Evolutionary conservation across 2,888 invertebrate genomes (phyloP), one percentile per base, ranked within the genome.

Genomic region (Limenitis camilla): DNA sequence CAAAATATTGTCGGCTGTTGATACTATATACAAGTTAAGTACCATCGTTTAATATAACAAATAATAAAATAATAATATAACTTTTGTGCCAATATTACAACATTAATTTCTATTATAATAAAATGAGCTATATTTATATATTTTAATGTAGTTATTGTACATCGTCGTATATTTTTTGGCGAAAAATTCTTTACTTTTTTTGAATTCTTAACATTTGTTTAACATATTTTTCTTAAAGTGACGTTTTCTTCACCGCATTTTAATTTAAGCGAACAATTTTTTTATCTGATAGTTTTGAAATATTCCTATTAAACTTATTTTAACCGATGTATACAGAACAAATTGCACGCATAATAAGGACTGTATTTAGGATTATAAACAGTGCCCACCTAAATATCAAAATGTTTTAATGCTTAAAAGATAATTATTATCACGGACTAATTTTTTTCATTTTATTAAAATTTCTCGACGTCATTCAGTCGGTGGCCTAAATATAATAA

Each of bases 1-100:
- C 54, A 58, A 54, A 61, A 66, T 66, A 69, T 69, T 69, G 64
- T 67, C 66, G 53, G 59, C 61, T 61, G 59, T 53, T 60, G 60
- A 46, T 55, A 38, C 32, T 50, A 50, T 44, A 39, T 50, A 50
- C 50, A 50, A 43, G 42, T 43, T 31, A 39, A 28, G 35, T 45
- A 29, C 32, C 33, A 50, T 38, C 38, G 42, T 43, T 42, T 49
- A 42, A 10, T 42, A 28, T 44, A 43, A 35, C 30, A 36, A 50
- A 29, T 29, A 43, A 43, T 49, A 32, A 42, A 36, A 48, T 48
- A 27, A 48, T 41, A 49, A 28, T 10, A 40, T 19, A 19, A 19
- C 1, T 19, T 43, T 49, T 49, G 49, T 49, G 49, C 41, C 29
- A 41, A 43, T 38, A 43, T 39, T 49, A 43, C 32, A 32, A 38